phyloP scores from a whole-genome alignment of 1,140 invertebrate species.

The Drosophila pandora region DNA sequence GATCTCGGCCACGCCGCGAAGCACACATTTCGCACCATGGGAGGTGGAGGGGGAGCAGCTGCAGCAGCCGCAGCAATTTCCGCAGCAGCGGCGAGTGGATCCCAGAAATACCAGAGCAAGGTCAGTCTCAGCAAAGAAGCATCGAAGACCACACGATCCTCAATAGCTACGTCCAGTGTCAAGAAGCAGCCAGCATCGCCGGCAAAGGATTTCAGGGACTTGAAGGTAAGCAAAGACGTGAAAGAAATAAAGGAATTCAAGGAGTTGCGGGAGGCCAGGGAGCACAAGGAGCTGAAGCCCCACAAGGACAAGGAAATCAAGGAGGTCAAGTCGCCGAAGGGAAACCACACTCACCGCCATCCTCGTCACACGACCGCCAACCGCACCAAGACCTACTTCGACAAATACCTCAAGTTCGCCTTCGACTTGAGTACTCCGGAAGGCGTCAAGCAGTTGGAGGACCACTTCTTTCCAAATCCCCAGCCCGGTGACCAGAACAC shows the following conservation, averaged over 20 bases:
- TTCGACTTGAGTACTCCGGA: conserved; percentile 62
- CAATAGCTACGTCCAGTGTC: no score
- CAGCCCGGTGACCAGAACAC: background rate
- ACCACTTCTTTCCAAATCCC: conserved; percentile 57
- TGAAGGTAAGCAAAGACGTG: conserved; percentile 4
- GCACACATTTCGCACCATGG: background rate
- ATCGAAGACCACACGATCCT: background rate
- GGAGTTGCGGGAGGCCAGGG: background rate
- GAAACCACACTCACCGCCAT: conserved; percentile 10
- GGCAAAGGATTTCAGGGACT: background rate
- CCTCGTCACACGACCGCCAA: conserved; percentile 20
- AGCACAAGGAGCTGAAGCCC: background rate
- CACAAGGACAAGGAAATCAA: conserved; percentile 6
- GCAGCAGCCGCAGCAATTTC: background rate
- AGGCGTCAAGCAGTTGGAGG: conserved; percentile 58
- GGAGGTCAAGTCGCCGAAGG: conserved; percentile 3
- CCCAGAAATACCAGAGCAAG: background rate
- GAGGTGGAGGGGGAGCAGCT: background rate
- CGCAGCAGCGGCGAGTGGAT: background rate
- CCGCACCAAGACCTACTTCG: conserved; percentile 56
- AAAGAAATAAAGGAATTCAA: background rate
- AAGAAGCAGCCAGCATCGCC: background rate
- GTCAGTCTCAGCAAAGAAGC: background rate
- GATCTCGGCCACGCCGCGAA: background rate
- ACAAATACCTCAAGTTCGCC: conserved; percentile 68